A percentile compares a stretch with the other conserved stretches of the same genome.
These are phyloP conservation scores for Bufo gargarizans DNA, from an alignment of 2,113 vertebrate genomes.

Conservation along the genomic window DNA sequence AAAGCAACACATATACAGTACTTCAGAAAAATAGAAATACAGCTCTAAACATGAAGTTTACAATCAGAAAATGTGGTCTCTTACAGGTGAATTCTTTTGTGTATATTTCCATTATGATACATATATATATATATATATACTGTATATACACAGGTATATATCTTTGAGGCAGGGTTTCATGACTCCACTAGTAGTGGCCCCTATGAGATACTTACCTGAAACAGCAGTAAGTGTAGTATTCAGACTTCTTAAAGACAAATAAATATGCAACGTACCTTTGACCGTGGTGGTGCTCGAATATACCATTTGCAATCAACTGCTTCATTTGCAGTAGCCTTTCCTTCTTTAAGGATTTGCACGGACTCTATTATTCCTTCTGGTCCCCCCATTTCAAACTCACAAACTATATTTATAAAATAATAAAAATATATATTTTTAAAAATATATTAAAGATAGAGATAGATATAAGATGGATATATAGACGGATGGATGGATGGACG, in stretches of 20 bases:
- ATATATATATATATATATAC: no score
- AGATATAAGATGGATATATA: neutral
- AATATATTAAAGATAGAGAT: neutral
- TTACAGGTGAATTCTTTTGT: neutral
- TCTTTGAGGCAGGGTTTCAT: neutral
- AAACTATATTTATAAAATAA: conserved; percentile 75
- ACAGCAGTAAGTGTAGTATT: neutral
- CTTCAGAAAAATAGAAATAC: no score
- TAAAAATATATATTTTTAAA: conserved; percentile 57
- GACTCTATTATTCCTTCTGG: conserved; percentile 98
- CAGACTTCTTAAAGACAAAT: neutral
- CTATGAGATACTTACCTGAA: neutral
- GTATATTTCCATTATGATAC: neutral
- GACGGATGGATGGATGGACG: neutral
- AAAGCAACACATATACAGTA: no score
- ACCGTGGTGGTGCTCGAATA: conserved; percentile 92
- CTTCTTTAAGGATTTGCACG: conserved; percentile 92
- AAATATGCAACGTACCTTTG: conserved; percentile 87
- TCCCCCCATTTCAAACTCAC: conserved; percentile 97
- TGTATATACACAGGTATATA: no score
- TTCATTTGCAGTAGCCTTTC: conserved; percentile 88
- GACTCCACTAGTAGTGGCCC: neutral
- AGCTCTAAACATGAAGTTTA: no score
- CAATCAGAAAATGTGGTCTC: neutral
- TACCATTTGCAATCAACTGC: conserved; percentile 99